phyloP scores from a whole-genome alignment of 2,888 invertebrate species.

The Uropetala carovei region DNA sequence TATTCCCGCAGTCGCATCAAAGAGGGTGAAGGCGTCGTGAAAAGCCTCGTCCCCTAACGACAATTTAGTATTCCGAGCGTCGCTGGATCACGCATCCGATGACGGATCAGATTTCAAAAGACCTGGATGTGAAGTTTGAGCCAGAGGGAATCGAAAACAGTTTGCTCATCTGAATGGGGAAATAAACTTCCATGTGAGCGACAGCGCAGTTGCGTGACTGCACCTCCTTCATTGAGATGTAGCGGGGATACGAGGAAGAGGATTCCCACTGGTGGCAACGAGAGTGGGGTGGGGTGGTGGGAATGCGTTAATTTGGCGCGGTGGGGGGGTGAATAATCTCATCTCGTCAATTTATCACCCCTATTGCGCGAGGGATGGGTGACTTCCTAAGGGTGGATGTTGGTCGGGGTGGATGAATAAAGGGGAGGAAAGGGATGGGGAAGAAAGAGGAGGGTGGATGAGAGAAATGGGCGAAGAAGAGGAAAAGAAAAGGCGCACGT shows the following conservation, averaged over 20 bases:
- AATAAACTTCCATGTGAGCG: neutral
- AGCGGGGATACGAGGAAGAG: too few relatives aligned
- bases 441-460: neutral
- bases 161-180: slow-evolving; percentile 9
- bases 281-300: neutral
- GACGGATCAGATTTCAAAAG: neutral
- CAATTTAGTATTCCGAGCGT: slow-evolving; percentile 15
- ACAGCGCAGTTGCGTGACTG: neutral
- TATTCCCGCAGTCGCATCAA: too few relatives aligned
- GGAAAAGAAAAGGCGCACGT: neutral
- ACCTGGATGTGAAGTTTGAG: neutral
- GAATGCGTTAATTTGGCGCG: slow-evolving; percentile 4
- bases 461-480: neutral
- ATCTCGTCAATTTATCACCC: slow-evolving; percentile 29
- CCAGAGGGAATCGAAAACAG: neutral
- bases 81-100: neutral
- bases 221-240: neutral
- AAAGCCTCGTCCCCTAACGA: neutral
- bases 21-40: too few relatives aligned
- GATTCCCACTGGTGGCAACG: too few relatives aligned
- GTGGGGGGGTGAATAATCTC: slow-evolving; percentile 4
- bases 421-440: neutral
- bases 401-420: neutral
- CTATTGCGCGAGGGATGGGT: neutral
- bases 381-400: neutral